Base-by-base conservation (phyloP, 2,113 vertebrate species). In the Salvelinus fontinalis region DNA sequence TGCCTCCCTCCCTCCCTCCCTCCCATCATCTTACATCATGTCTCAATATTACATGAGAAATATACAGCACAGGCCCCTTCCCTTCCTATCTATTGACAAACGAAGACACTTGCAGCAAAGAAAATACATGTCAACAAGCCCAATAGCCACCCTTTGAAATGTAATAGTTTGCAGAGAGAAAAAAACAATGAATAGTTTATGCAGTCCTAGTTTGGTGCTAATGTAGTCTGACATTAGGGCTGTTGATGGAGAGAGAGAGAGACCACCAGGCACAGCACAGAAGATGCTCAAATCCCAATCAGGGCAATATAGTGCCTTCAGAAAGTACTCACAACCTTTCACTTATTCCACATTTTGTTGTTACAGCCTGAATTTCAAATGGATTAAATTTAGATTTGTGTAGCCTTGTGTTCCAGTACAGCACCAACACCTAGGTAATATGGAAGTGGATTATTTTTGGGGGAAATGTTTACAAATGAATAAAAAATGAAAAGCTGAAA, bases 1-100 rank as follows among this genome's bases (percentile, higher is more conserved):
- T 44, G 39, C 39, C 39, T 44, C 39, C 39, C 70, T 71, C 51
- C 65, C 79, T 78, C 6, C 64, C 44, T 26, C 26, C 65, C 80
- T 78, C 18, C 62, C 60, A 86, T 86, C 86, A 77, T 83, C 82
- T 77, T 73, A 75, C 22, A 87, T 88, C 74, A 81, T 80, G 81
- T 85, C 87, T 83, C 75, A 67, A 60, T 70, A 78, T 88, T 80
- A 79, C 67, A 71, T 78, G 78, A 85, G 75, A 11, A 11, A 76
- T 76, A 8, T 11, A 44, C 39, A 44, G 39, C 60, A 75, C 27
- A 29, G 79, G 69, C 80, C 79, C 65, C 49, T 54, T 20, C 8
- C 62, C 59, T 22, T 5, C 6, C 2, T 62, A 26, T n/a, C 26
- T 62, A 66, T 48, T 31, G 18, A 20, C 49, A 67, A 74, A 80